A percentile compares a stretch with the other conserved stretches of the same genome.
Evolutionary conservation across 2,113 vertebrate genomes (phyloP).

Genomic region (Pterocles gutturalis): DNA sequence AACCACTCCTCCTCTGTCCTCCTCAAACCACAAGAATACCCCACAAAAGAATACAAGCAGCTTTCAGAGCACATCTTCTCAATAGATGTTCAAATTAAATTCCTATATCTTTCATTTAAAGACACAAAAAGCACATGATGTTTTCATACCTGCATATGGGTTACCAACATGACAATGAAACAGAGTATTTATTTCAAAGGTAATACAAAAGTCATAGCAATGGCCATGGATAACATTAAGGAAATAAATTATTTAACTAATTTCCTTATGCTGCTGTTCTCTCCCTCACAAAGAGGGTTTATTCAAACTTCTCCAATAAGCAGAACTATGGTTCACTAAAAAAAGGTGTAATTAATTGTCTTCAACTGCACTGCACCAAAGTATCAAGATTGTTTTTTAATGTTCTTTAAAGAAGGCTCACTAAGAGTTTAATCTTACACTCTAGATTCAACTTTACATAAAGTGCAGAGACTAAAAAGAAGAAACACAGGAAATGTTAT

Average conservation of each 20-base stretch:
- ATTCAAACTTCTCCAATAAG: background rate
- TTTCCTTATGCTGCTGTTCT: background rate
- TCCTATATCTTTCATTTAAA: background rate
- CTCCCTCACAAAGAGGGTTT: background rate
- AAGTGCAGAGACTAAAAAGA: background rate
- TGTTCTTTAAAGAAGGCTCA: background rate
- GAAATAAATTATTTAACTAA: background rate
- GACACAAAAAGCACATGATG: background rate
- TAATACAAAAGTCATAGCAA: background rate
- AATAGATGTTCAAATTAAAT: background rate
- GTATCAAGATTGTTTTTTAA: background rate
- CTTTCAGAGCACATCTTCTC: background rate
- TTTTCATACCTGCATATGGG: background rate
- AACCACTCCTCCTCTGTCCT: too few species aligned
- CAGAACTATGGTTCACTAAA: fast-evolving
- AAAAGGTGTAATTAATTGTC: background rate
- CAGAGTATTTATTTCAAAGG: background rate
- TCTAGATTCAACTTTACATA: background rate
- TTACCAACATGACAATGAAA: background rate
- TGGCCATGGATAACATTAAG: background rate
- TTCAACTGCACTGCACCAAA: background rate
- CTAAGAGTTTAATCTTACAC: background rate
- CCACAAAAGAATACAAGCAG: background rate
- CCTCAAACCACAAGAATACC: background rate
- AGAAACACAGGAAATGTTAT: background rate